Evolutionary conservation across 2,888 invertebrate species (phyloP).

Genomic region (Antheraea assamensis): DNA sequence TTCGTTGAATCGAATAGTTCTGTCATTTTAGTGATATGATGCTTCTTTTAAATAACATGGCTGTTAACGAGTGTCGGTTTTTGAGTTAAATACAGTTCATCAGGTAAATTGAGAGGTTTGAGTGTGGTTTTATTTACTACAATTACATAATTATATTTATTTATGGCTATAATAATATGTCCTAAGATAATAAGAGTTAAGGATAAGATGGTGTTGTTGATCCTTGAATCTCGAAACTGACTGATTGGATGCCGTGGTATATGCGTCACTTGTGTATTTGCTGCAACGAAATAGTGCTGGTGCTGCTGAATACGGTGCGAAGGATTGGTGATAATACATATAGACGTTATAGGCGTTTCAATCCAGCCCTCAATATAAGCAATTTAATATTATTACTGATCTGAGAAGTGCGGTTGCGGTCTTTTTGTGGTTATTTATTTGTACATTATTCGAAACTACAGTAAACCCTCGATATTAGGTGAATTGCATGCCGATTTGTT

Average conservation of each 20-base stretch:
- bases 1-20: conserved; percentile 1
- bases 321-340: too few relatives aligned
- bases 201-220: neutral
- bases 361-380: neutral
- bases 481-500: too few relatives aligned
- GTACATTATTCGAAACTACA: too few relatives aligned
- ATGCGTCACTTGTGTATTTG: neutral
- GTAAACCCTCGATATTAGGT: too few relatives aligned
- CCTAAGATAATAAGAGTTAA: neutral
- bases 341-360: neutral
- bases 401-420: neutral
- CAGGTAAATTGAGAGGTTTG: neutral
- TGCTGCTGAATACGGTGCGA: neutral
- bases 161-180: neutral
- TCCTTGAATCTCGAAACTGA: neutral
- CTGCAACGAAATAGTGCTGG: neutral
- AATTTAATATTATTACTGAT: neutral
- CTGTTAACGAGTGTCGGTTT: neutral
- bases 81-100: neutral
- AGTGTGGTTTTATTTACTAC: neutral
- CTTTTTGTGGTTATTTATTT: too few relatives aligned
- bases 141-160: neutral
- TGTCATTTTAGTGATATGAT: conserved; percentile 6
- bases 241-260: neutral
- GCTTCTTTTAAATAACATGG: neutral